Conservation (phyloP, 2,797 vertebrate species). For the Nannoperca obscura region DNA sequence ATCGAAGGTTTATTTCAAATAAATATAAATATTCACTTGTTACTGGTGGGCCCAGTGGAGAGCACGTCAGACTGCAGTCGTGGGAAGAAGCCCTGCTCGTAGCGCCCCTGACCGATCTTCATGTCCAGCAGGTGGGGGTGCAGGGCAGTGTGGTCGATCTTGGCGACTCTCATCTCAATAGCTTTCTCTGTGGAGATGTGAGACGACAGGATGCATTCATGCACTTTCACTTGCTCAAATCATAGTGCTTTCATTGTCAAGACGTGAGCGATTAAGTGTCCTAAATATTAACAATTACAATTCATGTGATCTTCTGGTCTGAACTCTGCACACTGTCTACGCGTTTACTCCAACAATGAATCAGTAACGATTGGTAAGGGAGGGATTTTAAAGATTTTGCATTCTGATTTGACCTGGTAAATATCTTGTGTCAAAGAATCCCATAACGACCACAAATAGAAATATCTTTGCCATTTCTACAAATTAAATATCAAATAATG, state of each 20-base stretch:
- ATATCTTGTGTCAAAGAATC: background rate
- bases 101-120: slow-evolving; percentile 99
- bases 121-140: slow-evolving; percentile 98
- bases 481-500: background rate
- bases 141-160: slow-evolving; percentile 98
- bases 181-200: slow-evolving; percentile 89
- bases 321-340: background rate
- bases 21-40: slow-evolving; percentile 89
- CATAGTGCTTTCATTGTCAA: background rate
- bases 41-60: slow-evolving; percentile 94
- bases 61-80: slow-evolving; percentile 96
- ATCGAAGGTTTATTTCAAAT: background rate
- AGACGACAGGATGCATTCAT: background rate
- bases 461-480: background rate
- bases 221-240: slow-evolving; percentile 10
- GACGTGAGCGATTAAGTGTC: background rate
- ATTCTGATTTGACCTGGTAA: too few species aligned
- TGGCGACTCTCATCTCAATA: slow-evolving; percentile 93
- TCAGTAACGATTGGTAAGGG: background rate
- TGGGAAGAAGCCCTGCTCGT: slow-evolving; percentile 97
- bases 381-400: background rate
- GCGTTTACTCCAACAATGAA: background rate
- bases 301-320: background rate
- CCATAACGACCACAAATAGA: background rate
- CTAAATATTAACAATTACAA: slow-evolving; percentile 4